phyloP scores from a whole-genome alignment of 2,113 vertebrate species.

The Myotis lucifugus region DNA sequence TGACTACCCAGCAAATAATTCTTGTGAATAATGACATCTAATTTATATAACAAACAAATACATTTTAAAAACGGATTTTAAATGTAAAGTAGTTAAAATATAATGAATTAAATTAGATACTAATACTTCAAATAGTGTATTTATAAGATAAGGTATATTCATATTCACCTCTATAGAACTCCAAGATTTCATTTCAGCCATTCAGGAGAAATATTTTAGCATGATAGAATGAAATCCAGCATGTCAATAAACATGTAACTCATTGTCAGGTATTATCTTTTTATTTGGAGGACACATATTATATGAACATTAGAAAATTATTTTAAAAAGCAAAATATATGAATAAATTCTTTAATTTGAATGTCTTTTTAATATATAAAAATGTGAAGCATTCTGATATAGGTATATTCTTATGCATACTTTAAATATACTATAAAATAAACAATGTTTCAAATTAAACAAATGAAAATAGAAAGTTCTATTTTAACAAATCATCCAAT shows the following conservation, averaged over 20 bases:
- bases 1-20: slow-evolving; percentile 35
- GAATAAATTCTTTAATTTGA: slow-evolving; percentile 9
- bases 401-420: not conserved
- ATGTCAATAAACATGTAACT: not conserved
- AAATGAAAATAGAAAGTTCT: not conserved
- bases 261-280: not conserved
- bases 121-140: not conserved
- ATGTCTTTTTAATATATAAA: not conserved
- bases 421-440: slow-evolving; percentile 31
- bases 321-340: not conserved
- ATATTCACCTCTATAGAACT: not conserved
- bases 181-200: slow-evolving; percentile 20
- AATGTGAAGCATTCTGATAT: slow-evolving; percentile 6
- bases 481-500: not conserved
- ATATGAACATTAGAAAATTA: slow-evolving; percentile 39
- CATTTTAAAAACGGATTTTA: slow-evolving; percentile 41
- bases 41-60: not conserved
- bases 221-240: not conserved
- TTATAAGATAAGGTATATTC: not conserved
- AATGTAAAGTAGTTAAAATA: slow-evolving; percentile 8
- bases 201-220: not conserved
- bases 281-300: slow-evolving; percentile 7
- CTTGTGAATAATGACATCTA: not conserved
- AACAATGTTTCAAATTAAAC: slow-evolving; percentile 12
- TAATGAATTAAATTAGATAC: not conserved